Conservation (phyloP, 2,888 invertebrate species). For the Macrophya alboannulata region DNA sequence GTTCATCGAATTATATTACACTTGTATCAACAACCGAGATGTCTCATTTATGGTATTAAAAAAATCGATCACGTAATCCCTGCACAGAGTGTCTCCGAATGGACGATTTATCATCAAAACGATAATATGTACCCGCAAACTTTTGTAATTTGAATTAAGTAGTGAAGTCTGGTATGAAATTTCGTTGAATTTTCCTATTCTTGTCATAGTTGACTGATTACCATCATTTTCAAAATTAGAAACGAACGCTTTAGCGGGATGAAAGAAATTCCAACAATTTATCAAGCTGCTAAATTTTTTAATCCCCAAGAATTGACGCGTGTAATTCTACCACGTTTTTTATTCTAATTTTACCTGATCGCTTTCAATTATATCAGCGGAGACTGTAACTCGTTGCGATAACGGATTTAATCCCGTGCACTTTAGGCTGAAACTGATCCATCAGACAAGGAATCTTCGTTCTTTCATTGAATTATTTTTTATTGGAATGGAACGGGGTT, state of each 20-base stretch:
- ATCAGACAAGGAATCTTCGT: neutral
- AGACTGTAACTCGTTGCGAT: neutral
- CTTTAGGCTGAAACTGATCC: neutral
- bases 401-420: neutral
- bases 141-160: neutral
- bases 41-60: neutral
- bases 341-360: neutral
- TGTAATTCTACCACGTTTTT: neutral
- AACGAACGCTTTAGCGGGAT: too few relatives aligned
- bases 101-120: neutral
- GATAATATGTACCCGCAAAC: neutral
- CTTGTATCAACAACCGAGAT: neutral
- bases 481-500: neutral
- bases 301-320: too few relatives aligned
- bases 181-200: neutral
- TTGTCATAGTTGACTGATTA: neutral
- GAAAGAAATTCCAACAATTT: too few relatives aligned
- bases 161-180: neutral
- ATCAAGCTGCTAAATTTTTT: too few relatives aligned
- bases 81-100: neutral
- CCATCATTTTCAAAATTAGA: too few relatives aligned
- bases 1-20: neutral
- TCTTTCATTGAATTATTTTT: neutral
- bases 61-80: neutral
- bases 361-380: neutral